phyloP scores from a whole-genome alignment of 2,113 vertebrate genomes.

The Lucifuga dentata region DNA sequence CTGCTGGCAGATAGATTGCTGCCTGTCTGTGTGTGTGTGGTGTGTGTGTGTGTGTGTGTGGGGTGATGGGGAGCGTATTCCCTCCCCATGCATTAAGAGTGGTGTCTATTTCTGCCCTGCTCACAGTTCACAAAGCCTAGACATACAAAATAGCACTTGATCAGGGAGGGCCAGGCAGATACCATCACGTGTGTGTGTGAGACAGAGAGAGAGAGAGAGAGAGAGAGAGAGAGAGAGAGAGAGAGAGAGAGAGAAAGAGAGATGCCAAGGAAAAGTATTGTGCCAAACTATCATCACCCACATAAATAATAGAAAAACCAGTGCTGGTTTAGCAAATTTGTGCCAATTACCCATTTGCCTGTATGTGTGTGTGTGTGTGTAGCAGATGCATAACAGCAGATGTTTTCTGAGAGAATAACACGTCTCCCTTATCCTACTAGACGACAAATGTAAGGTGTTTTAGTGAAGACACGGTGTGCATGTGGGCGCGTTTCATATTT shows the following conservation, averaged over 20 bases:
- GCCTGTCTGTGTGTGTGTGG: slow-evolving; percentile 23
- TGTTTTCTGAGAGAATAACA: too few relatives aligned
- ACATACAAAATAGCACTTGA: slow-evolving; percentile 43
- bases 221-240: neutral
- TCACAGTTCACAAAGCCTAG: slow-evolving; percentile 75
- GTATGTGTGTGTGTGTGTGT: neutral
- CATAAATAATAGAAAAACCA: neutral
- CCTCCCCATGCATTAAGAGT: slow-evolving; percentile 60
- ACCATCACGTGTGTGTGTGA: slow-evolving; percentile 7
- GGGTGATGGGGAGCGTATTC: slow-evolving; percentile 7
- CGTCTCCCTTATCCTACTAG: too few relatives aligned
- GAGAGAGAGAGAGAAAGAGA: neutral
- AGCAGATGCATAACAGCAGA: neutral
- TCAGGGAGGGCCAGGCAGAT: slow-evolving; percentile 5
- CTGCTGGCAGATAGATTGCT: slow-evolving; percentile 47
- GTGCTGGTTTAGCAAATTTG: slow-evolving; percentile 20
- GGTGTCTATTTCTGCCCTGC: slow-evolving; percentile 79
- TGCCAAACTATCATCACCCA: slow-evolving; percentile 27
- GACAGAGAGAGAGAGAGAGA: neutral
- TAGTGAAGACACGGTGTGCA: too few relatives aligned
- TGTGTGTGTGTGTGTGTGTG: slow-evolving; percentile 29
- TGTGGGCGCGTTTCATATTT: too few relatives aligned
- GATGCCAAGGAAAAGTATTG: slow-evolving; percentile 31
- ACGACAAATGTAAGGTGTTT: too few relatives aligned
- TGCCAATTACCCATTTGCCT: neutral